Evolutionary conservation across 2,113 vertebrate genomes (phyloP).

Genomic region (Azemiops feae): DNA sequence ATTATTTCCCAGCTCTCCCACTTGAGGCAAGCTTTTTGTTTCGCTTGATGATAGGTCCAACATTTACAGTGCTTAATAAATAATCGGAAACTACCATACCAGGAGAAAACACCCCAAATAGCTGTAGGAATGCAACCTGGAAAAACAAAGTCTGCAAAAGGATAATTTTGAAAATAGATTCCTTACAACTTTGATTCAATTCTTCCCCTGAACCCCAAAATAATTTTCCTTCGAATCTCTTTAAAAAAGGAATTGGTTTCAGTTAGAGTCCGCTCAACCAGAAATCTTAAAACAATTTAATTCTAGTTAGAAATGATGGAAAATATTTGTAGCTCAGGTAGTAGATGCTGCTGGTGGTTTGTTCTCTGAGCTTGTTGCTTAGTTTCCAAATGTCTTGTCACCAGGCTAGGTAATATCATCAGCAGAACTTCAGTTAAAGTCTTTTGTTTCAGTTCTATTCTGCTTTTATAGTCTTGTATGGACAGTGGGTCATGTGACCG

Average conservation of each 20-base stretch:
- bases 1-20: not conserved
- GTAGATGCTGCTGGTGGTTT: not conserved
- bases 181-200: not conserved
- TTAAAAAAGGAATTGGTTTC: fast-evolving
- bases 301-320: not conserved
- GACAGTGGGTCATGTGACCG: not conserved
- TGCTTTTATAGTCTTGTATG: not conserved
- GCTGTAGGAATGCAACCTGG: conserved; percentile 21
- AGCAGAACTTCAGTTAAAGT: not conserved
- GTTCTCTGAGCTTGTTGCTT: not conserved
- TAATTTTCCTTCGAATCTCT: not conserved
- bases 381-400: not conserved
- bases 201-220: not conserved
- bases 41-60: not conserved
- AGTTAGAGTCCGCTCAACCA: not conserved
- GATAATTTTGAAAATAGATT: not conserved
- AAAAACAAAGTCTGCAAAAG: not conserved
- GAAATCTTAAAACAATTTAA: not conserved
- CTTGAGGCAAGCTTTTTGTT: not conserved
- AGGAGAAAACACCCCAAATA: not conserved
- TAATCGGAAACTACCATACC: not conserved
- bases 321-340: not conserved
- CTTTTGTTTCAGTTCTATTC: not conserved
- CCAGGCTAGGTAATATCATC: not conserved
- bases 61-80: not conserved